Conservation (phyloP, 2,797 vertebrate species). For the Tarsius wallacei region DNA sequence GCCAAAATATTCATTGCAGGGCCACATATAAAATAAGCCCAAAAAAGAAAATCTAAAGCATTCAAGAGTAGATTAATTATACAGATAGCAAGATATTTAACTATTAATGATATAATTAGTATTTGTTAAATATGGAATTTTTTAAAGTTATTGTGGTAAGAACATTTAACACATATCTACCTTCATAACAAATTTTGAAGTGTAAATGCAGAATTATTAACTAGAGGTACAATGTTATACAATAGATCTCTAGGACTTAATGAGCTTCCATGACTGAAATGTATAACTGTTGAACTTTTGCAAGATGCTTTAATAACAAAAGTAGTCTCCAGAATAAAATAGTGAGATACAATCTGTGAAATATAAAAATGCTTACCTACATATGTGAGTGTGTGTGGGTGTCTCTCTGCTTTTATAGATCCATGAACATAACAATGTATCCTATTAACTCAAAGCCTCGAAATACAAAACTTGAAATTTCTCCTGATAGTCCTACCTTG, state of each 20-base stretch:
- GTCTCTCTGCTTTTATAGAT: background rate
- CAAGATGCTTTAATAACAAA: constrained; percentile 4
- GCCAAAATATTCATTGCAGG: background rate
- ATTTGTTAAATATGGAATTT: background rate
- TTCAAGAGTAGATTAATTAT: background rate
- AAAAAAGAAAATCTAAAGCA: background rate
- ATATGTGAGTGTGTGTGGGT: rapidly evolving
- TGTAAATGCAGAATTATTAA: background rate
- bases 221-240: rapidly evolving
- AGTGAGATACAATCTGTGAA: background rate
- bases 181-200: background rate
- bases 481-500: constrained; percentile 83
- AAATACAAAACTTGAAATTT: background rate
- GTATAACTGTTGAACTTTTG: background rate
- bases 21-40: background rate
- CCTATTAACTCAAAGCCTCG: background rate
- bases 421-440: too few relatives aligned
- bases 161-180: background rate
- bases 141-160: background rate
- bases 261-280: background rate
- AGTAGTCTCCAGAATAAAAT: background rate
- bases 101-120: background rate
- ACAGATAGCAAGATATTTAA: background rate
- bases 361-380: background rate
- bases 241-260: background rate